phyloP scores from a whole-genome alignment of 92 coral and sea anemone genomes.

The Virgularia gustaviana region DNA sequence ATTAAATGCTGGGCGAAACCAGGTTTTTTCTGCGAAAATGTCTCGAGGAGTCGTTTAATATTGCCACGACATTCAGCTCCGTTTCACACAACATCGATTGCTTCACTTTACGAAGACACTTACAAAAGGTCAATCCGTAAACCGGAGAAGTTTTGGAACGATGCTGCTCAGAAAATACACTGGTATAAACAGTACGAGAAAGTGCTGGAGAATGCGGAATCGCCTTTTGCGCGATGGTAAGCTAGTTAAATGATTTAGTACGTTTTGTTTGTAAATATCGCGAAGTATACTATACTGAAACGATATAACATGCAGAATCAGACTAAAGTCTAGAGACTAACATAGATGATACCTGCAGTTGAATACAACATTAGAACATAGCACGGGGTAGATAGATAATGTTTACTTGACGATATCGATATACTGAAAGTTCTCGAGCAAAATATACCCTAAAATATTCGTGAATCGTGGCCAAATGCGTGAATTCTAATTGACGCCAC shows the following conservation, averaged over 20 bases:
- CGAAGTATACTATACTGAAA: neutral
- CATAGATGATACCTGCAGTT: no score
- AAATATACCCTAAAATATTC: no score
- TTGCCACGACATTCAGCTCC: no score
- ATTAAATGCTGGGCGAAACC: neutral
- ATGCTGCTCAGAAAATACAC: conserved; percentile 69
- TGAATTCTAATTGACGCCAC: no score
- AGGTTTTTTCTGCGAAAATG: no score
- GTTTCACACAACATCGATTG: neutral
- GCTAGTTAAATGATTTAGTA: neutral
- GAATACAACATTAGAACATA: no score
- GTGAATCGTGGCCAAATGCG: no score
- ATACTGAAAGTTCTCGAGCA: no score
- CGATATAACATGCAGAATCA: neutral
- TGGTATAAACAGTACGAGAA: conserved; percentile 75
- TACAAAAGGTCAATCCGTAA: conserved; percentile 65
- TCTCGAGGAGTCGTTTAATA: no score
- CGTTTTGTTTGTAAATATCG: neutral
- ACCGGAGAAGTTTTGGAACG: conserved; percentile 79
- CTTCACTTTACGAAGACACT: conserved; percentile 60
- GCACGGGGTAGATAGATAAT: no score
- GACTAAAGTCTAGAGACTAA: no score
- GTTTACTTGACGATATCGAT: no score
- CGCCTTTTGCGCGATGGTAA: conserved; percentile 89
- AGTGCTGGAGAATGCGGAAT: conserved; percentile 70